These are phyloP conservation scores for Acrobasis consociella DNA, from an alignment of 2,888 invertebrate genomes.

Conservation along the genomic window DNA sequence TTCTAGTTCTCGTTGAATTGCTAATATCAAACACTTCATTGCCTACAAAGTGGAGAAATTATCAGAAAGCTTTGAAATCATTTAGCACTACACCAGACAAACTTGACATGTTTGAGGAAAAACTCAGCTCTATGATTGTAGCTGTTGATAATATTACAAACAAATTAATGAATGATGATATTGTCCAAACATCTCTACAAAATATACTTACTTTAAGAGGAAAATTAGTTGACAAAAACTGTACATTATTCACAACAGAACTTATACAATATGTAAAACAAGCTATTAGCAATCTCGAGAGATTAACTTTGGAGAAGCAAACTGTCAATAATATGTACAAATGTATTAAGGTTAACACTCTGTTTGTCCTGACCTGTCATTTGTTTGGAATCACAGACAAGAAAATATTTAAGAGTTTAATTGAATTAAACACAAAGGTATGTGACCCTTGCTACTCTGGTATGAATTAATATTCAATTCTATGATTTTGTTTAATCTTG, in stretches of 20 bases:
- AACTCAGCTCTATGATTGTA: slow-evolving; percentile 86
- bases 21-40: slow-evolving; percentile 70
- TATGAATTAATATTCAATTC: too few relatives aligned
- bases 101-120: slow-evolving; percentile 83
- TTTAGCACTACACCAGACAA: slow-evolving; percentile 85
- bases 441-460: slow-evolving; percentile 18
- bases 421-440: slow-evolving; percentile 91
- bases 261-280: slow-evolving; percentile 86
- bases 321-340: slow-evolving; percentile 80
- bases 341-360: slow-evolving; percentile 86
- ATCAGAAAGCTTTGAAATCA: slow-evolving; percentile 88
- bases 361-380: slow-evolving; percentile 86
- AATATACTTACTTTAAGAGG: slow-evolving; percentile 65
- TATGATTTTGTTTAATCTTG: too few relatives aligned
- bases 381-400: slow-evolving; percentile 91
- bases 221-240: slow-evolving; percentile 73
- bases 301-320: slow-evolving; percentile 71
- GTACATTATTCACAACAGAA: slow-evolving; percentile 79
- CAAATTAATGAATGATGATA: slow-evolving; percentile 86
- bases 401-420: slow-evolving; percentile 87
- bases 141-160: slow-evolving; percentile 87
- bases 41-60: slow-evolving; percentile 87
- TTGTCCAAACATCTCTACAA: slow-evolving; percentile 84
- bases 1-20: slow-evolving; percentile 86
- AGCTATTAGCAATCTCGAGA: slow-evolving; percentile 84